Base-by-base conservation (phyloP, 2,888 invertebrate genomes). In the Drosophila tanythrix region DNA sequence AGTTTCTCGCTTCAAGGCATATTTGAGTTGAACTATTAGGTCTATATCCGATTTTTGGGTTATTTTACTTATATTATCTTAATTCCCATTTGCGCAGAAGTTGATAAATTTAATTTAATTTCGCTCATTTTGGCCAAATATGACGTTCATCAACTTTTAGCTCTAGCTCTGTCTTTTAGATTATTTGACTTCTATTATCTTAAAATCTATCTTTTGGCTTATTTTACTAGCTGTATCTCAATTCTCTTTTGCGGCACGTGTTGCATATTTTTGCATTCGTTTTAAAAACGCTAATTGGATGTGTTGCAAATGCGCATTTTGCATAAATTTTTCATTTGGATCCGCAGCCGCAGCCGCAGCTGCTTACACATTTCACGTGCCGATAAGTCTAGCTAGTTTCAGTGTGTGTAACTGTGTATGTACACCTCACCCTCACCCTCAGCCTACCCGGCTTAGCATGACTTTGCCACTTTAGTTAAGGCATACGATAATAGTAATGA, bases 321-420 rank as follows among this genome's bases (percentile, higher is more conserved):
- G 65, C 66, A 66, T 61, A 75, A 64, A 70, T 67, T 72, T 77
- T 69, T 66, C 48, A 64, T 62, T 71, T 60, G 29, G 55, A 68
- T 76, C 78, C 76, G 77, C 80, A 75, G 60, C 72, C 25, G 69
- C 61, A 69, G 70, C 62, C 27, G 69, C 61, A 70, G 71, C 63
- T 76, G 82, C 70, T 81, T 75, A 73, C 75, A 83, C 88, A 90
- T 74, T 87, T 87, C 89, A 83, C 87, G 89, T 90, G 89, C 87
- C 83, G 81, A 70, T 72, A 76, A 70, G 59, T 53, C 36, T 69
- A 56, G 73, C 64, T 61, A 58, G 31, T 40, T 4, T 40, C n/a
- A n/a, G 21, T 21, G 46, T 46, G 11, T 38, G 35, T 35, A 13
- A 35, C 13, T 5, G 13, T 38, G 8, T 15, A 7, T 21, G 13